phyloP scores from a whole-genome alignment of 2,113 vertebrate species.

The Psilopsiagon aurifrons region DNA sequence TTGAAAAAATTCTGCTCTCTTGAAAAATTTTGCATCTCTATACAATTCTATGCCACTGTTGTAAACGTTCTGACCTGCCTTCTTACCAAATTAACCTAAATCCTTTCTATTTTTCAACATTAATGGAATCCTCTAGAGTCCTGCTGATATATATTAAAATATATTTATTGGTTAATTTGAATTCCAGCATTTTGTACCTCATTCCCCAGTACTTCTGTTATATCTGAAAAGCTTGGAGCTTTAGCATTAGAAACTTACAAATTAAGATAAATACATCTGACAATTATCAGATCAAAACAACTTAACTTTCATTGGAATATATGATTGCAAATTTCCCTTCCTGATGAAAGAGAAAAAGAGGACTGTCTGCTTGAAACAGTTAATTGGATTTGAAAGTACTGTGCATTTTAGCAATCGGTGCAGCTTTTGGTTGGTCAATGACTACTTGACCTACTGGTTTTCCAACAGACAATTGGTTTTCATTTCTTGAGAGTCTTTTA shows the following conservation, averaged over 20 bases:
- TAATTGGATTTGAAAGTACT: slow-evolving; percentile 81
- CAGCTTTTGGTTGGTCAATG: slow-evolving; percentile 72
- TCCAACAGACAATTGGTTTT: slow-evolving; percentile 72
- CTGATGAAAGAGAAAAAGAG: slow-evolving; percentile 76
- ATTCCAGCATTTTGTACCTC: slow-evolving; percentile 84
- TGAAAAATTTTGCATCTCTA: slow-evolving; percentile 88
- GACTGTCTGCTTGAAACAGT: slow-evolving; percentile 74
- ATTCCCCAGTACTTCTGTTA: slow-evolving; percentile 78
- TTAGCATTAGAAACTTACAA: slow-evolving; percentile 82
- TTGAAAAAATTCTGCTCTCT: slow-evolving; percentile 86
- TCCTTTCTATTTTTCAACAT: slow-evolving; percentile 92
- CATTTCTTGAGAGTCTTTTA: slow-evolving; percentile 68
- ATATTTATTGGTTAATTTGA: slow-evolving; percentile 90
- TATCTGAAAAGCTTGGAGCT: slow-evolving; percentile 78
- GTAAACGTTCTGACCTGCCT: slow-evolving; percentile 92
- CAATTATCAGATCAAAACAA: slow-evolving; percentile 85
- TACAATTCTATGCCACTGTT: slow-evolving; percentile 89
- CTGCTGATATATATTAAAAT: slow-evolving; percentile 90
- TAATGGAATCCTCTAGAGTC: slow-evolving; percentile 97
- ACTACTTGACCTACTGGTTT: slow-evolving; percentile 76
- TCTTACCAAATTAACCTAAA: slow-evolving; percentile 99
- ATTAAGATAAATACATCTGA: slow-evolving; percentile 83
- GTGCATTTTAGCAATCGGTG: slow-evolving; percentile 54
- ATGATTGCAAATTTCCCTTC: slow-evolving; percentile 78
- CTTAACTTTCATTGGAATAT: slow-evolving; percentile 78